These are phyloP conservation scores for Girardinus metallicus DNA, from an alignment of 2,797 vertebrate species.

Conservation along the genomic window DNA sequence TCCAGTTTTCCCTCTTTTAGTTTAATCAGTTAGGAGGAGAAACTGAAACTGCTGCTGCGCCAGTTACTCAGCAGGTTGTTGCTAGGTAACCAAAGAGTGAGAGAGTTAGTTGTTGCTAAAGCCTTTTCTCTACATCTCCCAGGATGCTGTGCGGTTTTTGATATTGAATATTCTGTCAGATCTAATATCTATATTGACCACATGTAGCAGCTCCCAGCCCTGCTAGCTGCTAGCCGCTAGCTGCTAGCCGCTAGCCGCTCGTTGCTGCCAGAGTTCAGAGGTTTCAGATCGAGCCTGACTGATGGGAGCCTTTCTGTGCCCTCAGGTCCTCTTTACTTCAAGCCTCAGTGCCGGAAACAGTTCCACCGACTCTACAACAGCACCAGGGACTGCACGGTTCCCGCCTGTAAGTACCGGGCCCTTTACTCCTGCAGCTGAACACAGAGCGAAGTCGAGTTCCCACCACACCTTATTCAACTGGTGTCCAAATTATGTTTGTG, in stretches of 20 bases:
- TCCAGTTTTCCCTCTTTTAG: too few species aligned
- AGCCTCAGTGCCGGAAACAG: constrained; percentile 91
- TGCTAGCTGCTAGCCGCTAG: neutral
- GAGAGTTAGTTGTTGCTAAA: too few species aligned
- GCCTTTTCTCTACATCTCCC: too few species aligned
- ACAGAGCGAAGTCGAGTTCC: neutral
- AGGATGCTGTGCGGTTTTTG: too few species aligned
- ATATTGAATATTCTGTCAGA: too few species aligned
- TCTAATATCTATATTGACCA: too few species aligned
- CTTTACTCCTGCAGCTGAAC: neutral
- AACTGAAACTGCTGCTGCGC: too few species aligned
- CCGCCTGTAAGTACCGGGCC: constrained; percentile 86
- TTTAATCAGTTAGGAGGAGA: too few species aligned
- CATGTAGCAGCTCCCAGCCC: neutral
- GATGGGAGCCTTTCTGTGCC: constrained; percentile 6
- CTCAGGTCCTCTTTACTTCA: constrained; percentile 92
- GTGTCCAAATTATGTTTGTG: too few species aligned
- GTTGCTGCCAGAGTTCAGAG: neutral
- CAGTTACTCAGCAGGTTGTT: too few species aligned
- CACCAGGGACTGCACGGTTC: constrained; percentile 92
- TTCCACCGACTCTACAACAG: constrained; percentile 93
- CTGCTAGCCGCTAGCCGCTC: neutral
- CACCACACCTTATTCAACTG: too few species aligned
- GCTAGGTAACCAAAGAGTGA: too few species aligned
- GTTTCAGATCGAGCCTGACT: constrained; percentile 2